Conservation (phyloP, 1,140 invertebrate species). For the Sycophila sp. region DNA sequence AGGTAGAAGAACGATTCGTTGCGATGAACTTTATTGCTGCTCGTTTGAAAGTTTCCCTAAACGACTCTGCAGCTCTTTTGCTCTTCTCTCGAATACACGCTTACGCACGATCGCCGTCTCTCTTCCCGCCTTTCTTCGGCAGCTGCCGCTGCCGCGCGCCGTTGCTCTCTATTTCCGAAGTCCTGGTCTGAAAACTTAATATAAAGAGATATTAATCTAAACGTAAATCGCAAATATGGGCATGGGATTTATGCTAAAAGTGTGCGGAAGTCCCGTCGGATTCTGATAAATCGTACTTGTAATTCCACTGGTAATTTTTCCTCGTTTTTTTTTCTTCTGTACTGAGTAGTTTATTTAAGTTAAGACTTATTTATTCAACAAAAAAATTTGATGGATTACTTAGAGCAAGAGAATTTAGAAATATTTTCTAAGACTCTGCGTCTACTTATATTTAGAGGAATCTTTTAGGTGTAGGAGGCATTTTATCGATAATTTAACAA, state of each 20-base stretch:
- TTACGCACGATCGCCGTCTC: not conserved
- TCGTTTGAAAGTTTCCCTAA: slow-evolving; percentile 34
- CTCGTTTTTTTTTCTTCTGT: no score
- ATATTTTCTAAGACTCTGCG: no score
- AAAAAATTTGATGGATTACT: no score
- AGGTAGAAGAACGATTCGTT: slow-evolving; percentile 21
- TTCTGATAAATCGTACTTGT: no score
- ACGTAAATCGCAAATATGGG: slow-evolving; percentile 15
- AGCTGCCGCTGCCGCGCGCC: not conserved
- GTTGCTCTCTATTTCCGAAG: not conserved
- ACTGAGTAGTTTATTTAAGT: no score
- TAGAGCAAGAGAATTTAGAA: no score
- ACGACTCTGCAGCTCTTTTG: slow-evolving; percentile 6
- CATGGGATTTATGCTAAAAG: slow-evolving; percentile 14
- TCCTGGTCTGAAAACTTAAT: slow-evolving; percentile 22
- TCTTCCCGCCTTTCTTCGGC: not conserved
- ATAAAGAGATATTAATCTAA: slow-evolving; percentile 36
- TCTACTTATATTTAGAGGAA: no score
- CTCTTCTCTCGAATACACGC: not conserved
- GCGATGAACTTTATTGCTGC: slow-evolving; percentile 35
- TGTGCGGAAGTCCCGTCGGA: no score
- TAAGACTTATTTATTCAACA: no score
- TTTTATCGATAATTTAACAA: no score
- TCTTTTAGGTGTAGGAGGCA: no score
- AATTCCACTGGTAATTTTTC: no score